Conservation (phyloP, 2,797 vertebrate species). For the Myotis pilosus region DNA sequence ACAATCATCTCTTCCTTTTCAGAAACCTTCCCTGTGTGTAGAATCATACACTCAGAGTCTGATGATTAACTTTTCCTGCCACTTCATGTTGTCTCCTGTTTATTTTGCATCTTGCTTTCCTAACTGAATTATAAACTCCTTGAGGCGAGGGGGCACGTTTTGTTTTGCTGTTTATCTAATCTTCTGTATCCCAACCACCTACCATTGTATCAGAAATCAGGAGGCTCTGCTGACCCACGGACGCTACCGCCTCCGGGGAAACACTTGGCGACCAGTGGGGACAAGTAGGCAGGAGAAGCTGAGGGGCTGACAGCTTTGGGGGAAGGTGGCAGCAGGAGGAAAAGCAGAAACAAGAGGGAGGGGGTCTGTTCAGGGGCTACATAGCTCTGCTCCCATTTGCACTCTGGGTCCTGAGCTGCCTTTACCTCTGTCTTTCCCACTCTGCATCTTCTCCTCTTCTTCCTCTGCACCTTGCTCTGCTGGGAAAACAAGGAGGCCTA, state of each 20-base stretch:
- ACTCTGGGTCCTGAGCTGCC: constrained; percentile 36
- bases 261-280: neutral
- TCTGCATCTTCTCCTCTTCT: constrained; percentile 92
- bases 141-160: neutral
- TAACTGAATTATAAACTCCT: neutral
- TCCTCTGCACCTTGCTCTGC: constrained; percentile 91
- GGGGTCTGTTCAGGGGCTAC: neutral
- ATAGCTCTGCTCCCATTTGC: neutral
- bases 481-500: constrained; percentile 72
- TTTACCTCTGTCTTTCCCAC: constrained; percentile 93
- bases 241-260: neutral
- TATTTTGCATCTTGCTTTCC: neutral
- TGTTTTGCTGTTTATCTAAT: neutral
- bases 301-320: neutral
- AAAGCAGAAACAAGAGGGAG: neutral
- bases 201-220: neutral
- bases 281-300: neutral
- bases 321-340: neutral
- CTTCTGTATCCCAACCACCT: neutral
- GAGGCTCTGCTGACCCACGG: neutral
- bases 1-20: neutral
- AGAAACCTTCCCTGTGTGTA: neutral
- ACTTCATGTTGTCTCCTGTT: neutral
- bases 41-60: neutral
- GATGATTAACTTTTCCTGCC: neutral